Base-by-base conservation (phyloP, 92 coral and sea anemone genomes). In the Phenganax marumi region DNA sequence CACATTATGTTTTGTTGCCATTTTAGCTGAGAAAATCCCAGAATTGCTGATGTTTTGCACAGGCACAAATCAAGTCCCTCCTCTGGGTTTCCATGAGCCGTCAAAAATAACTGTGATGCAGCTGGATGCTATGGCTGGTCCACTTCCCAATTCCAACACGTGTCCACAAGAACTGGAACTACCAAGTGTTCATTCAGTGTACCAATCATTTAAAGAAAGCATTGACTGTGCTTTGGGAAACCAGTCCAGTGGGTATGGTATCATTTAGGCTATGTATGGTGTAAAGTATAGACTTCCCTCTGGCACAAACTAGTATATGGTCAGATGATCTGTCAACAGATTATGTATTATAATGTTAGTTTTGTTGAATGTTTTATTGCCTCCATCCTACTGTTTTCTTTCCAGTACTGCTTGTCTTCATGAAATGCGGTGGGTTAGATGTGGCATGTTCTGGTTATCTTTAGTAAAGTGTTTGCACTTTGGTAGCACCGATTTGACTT, bases 231-330 rank as follows among this genome's bases (percentile, higher is more conserved):
- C 87, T 17, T 73, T 84, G 54, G 77, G 47, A 24, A 84, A 47
- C 58, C 87, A 84, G 66, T 26, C 84, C 76, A 84, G 75, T 77
- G 87, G 84, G 24, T 84, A 76, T 84, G 87, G 87, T 84, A 46
- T 84, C 17, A 26, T 84, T 46, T 84, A 77, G 60, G 81, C 74
- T 68, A 10, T 10, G 10, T 10, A 54, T 17, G 10, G 10, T 10
- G 10, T 17, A 10, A 10, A 17, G 60, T 54, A 17, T 54, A 10
- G 60, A 54, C 17, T 54, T 54, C 11, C 10, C 17, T 54, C 10
- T 54, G 60, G 10, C 11, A 54, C 10, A 10, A 10, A 54, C 10
- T 54, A 54, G 17, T 10, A 54, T 54, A 10, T 17, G 17, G 11
- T 54, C 11, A 17, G 60, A 54, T 54, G 11, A 54, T 54, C 17